Evolutionary conservation across 2,113 vertebrate species (phyloP).

Genomic region (Neomonachus schauinslandi): DNA sequence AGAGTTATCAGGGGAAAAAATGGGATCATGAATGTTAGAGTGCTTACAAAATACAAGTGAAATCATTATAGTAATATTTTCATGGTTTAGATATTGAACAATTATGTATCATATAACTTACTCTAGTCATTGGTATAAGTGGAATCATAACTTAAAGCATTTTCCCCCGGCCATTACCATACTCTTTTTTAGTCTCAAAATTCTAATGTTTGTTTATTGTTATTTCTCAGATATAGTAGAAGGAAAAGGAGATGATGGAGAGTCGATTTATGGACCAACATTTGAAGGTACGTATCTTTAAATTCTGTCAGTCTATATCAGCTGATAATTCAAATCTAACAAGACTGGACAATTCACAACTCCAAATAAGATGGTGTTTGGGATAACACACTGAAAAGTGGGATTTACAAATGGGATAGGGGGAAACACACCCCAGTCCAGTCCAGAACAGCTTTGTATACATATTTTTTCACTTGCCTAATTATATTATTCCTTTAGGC

Average conservation of each 20-base stretch:
- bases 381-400: neutral
- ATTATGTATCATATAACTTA: neutral
- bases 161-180: neutral
- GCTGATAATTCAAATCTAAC: slow-evolving; percentile 39
- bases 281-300: slow-evolving; percentile 78
- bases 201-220: slow-evolving; percentile 27
- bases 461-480: neutral
- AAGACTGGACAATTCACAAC: neutral
- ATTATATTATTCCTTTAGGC: slow-evolving; percentile 18
- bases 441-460: neutral
- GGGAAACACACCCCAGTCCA: neutral
- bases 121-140: neutral
- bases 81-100: neutral
- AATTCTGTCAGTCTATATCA: neutral
- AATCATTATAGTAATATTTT: slow-evolving; percentile 17
- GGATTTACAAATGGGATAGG: neutral
- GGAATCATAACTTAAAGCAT: slow-evolving; percentile 41
- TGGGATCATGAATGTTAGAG: neutral
- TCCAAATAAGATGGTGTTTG: neutral
- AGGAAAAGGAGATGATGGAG: slow-evolving; percentile 88
- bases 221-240: slow-evolving; percentile 88
- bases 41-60: neutral
- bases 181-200: slow-evolving; percentile 17
- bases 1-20: slow-evolving; percentile 5
- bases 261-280: slow-evolving; percentile 91